Conservation (phyloP, 2,797 vertebrate genomes). For the Balearica regulorum region DNA sequence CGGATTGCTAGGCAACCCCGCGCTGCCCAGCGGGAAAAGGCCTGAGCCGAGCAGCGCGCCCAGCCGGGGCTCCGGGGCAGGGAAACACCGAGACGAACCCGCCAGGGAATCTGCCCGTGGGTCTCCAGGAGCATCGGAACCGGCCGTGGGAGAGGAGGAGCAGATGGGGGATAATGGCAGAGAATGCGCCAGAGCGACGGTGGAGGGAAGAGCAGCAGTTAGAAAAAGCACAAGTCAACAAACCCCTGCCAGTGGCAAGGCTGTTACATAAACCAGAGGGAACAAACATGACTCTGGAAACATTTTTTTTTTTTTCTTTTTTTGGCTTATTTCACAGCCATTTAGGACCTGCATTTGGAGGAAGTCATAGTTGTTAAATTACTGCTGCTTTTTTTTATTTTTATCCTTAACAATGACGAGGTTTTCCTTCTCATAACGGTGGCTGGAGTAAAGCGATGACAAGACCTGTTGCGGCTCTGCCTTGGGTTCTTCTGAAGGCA, state of each 20-base stretch:
- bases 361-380: background rate
- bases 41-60: background rate
- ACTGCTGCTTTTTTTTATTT: background rate
- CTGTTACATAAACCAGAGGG: background rate
- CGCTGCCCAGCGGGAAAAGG: background rate
- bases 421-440: background rate
- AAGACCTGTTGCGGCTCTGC: background rate
- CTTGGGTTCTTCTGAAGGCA: background rate
- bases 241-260: background rate
- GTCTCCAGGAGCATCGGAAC: background rate
- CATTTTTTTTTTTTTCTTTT: background rate
- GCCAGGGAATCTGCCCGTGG: background rate
- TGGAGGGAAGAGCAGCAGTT: background rate
- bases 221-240: background rate
- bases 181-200: background rate
- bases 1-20: constrained; percentile 61
- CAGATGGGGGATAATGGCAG: background rate
- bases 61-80: background rate
- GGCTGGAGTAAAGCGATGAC: background rate
- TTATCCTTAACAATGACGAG: background rate
- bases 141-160: background rate
- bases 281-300: background rate
- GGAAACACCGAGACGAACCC: background rate
- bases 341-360: background rate
- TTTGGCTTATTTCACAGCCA: background rate